Conservation (phyloP, 2,797 vertebrate species). For the Knipowitschia caucasica region DNA sequence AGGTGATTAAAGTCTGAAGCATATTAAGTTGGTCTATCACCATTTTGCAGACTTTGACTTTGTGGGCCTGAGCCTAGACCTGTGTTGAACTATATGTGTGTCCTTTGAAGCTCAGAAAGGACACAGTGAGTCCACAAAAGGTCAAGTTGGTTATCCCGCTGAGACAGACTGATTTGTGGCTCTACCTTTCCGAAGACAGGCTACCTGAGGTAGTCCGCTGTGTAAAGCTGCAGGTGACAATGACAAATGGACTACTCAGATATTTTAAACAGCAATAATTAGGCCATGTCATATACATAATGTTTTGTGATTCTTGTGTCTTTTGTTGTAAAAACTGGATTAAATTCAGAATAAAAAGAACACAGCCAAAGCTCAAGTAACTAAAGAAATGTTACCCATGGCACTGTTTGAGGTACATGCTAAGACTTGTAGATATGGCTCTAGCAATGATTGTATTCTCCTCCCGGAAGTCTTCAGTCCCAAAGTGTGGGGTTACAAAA, state of each 20-base stretch:
- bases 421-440: slow-evolving; percentile 3
- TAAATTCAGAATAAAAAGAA: background rate
- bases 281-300: background rate
- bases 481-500: slow-evolving; percentile 7
- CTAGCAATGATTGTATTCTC: background rate
- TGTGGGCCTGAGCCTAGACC: slow-evolving; percentile 14
- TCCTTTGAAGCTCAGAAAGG: slow-evolving; percentile 7
- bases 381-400: background rate
- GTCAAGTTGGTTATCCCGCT: slow-evolving; percentile 10
- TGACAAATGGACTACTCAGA: background rate
- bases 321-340: background rate
- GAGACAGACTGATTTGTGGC: slow-evolving; percentile 8
- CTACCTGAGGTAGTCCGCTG: background rate
- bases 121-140: slow-evolving; percentile 6
- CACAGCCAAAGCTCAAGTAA: background rate
- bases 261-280: background rate
- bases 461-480: background rate
- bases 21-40: slow-evolving; percentile 18
- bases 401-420: background rate
- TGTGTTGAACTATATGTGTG: slow-evolving; percentile 12
- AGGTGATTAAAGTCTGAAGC: slow-evolving; percentile 12
- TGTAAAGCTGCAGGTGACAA: background rate
- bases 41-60: slow-evolving; percentile 32
- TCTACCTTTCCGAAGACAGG: background rate
- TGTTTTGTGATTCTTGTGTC: background rate